A percentile compares a stretch with the other conserved stretches of the same genome.
phyloP scores from a whole-genome alignment of 2,113 vertebrate genomes.

The Helogale parvula region DNA sequence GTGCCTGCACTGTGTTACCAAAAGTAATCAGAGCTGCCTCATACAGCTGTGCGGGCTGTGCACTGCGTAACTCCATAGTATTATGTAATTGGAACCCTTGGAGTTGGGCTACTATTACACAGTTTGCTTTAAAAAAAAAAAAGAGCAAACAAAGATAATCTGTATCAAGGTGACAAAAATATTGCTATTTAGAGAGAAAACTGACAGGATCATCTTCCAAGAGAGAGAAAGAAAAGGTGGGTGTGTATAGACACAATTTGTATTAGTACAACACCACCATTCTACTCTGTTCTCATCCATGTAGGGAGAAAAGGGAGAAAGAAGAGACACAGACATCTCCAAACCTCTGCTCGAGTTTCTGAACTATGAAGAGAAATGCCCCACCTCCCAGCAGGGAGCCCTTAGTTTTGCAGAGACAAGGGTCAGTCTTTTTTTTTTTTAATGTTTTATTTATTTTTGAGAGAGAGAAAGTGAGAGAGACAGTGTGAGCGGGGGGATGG shows the following conservation, averaged over 20 bases:
- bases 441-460: too few relatives aligned
- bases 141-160: background rate
- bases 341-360: background rate
- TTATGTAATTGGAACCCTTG: background rate
- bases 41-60: background rate
- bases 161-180: background rate
- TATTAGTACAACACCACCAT: background rate
- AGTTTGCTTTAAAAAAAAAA: background rate
- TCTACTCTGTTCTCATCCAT: background rate
- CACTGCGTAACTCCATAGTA: background rate
- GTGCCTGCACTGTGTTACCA: background rate
- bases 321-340: background rate
- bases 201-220: background rate
- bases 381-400: background rate
- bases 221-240: background rate
- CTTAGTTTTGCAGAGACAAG: background rate
- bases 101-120: background rate
- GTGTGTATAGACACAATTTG: background rate
- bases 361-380: background rate
- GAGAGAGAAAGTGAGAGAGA: too few relatives aligned
- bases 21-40: background rate
- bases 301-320: background rate
- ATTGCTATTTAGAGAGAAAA: slow-evolving; percentile 11
- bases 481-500: too few relatives aligned
- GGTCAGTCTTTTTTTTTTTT: background rate